Base-by-base conservation (phyloP, 2,888 invertebrate species). In the Agelastica alni region DNA sequence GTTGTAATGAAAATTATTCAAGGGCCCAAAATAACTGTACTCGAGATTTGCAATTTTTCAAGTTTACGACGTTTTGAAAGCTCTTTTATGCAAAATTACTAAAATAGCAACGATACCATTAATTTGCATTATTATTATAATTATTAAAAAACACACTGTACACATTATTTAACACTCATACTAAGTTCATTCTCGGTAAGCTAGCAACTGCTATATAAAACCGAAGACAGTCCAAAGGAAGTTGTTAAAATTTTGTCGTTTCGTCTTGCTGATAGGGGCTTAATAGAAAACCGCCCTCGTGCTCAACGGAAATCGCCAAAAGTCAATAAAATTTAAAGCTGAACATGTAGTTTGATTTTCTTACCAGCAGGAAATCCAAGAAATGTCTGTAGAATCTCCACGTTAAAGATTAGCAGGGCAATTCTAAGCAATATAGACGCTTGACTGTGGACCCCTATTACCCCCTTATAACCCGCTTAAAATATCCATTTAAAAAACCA, bases 321-420 rank as follows among this genome's bases (percentile, higher is more conserved):
- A 63, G 66, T 67, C 66, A 65, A 67, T 67, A 66, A 64, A 65
- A 64, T 60, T 65, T 65, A 63, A 65, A 66, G 67, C 65, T 66
- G 64, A 66, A 57, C 62, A 22, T 51, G 41, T 48, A 48, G 39
- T 48, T 43, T 45, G 56, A 59, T 46, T 46, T 37, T 31, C 31
- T 12, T 31, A 31, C 54, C 31, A 20, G 32, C 32, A 32, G 17
- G 41, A 51, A 51, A 52, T 34, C 32, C 51, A 43, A 45, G 18
- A 28, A 43, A 43, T 46, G n/a, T 18, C 10, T 37, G 39, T 39
- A 16, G 37, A 16, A 48, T 48, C n/a, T 41, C 48, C 6, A 41
- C 41, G 39, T 48, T 48, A 16, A 41, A 41, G 39, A 41, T 41
- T 48, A 48, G 32, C 45, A 32, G 45, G n/a, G 32, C 26, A 45